phyloP scores from a whole-genome alignment of 2,113 vertebrate genomes.

The Mungos mungo region DNA sequence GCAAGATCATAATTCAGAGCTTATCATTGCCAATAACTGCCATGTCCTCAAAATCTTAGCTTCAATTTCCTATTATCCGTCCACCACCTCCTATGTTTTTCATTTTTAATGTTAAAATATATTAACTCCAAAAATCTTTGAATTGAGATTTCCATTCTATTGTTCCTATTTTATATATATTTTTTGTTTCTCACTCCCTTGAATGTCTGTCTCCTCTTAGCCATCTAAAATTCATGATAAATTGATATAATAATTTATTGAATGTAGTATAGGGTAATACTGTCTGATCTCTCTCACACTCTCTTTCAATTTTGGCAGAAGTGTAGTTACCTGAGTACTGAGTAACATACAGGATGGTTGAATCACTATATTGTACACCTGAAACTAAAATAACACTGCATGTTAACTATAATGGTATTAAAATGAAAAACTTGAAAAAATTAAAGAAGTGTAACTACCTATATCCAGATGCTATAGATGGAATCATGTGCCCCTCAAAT shows the following conservation, averaged over 20 bases:
- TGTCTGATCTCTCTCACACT: neutral
- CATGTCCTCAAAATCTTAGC: neutral
- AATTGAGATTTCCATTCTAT: neutral
- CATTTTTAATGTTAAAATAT: constrained; percentile 13
- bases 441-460: neutral
- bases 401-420: neutral
- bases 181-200: neutral
- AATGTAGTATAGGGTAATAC: neutral
- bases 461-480: neutral
- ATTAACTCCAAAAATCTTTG: neutral
- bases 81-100: neutral
- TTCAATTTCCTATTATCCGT: neutral
- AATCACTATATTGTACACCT: neutral
- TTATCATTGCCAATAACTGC: neutral
- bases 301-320: neutral
- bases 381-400: neutral
- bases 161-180: neutral
- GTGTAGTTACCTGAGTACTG: neutral
- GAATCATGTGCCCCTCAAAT: neutral
- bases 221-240: neutral
- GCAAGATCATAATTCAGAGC: neutral
- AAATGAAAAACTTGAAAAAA: neutral
- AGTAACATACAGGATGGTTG: neutral
- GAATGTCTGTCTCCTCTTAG: neutral
- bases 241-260: neutral